Percentiles rank a stretch among this genome's conserved stretches.
These are phyloP conservation scores for Crotophaga sulcirostris DNA, from an alignment of 2,113 vertebrate species.

Conservation along the genomic window DNA sequence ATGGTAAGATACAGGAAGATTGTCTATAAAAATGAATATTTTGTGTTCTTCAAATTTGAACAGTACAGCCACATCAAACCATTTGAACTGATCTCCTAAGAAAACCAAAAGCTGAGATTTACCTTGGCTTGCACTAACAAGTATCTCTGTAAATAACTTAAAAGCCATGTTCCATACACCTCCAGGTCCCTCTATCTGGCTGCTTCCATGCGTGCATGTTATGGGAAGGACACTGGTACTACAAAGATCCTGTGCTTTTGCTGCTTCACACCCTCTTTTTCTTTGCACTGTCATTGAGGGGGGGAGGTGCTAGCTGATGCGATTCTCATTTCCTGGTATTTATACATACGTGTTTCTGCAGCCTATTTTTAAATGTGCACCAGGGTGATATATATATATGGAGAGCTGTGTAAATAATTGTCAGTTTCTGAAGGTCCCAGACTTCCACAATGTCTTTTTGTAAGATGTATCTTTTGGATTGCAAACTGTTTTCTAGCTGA, in stretches of 20 bases:
- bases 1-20: background rate
- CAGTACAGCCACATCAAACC: background rate
- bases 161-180: background rate
- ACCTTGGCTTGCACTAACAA: background rate
- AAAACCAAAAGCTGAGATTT: background rate
- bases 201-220: rapidly evolving
- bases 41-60: background rate
- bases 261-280: background rate
- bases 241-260: background rate
- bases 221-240: background rate
- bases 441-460: background rate
- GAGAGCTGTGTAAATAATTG: background rate
- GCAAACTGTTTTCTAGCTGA: background rate
- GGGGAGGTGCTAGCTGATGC: background rate
- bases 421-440: background rate
- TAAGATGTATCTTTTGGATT: background rate
- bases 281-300: background rate
- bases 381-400: background rate
- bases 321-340: background rate
- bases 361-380: background rate
- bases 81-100: background rate
- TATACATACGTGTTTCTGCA: background rate
- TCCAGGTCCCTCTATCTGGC: background rate
- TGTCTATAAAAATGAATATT: background rate
- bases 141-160: background rate